Percentiles rank a stretch among this genome's conserved stretches.
These are phyloP conservation scores for Ispidina picta DNA, from an alignment of 2,797 vertebrate species.

Conservation along the genomic window DNA sequence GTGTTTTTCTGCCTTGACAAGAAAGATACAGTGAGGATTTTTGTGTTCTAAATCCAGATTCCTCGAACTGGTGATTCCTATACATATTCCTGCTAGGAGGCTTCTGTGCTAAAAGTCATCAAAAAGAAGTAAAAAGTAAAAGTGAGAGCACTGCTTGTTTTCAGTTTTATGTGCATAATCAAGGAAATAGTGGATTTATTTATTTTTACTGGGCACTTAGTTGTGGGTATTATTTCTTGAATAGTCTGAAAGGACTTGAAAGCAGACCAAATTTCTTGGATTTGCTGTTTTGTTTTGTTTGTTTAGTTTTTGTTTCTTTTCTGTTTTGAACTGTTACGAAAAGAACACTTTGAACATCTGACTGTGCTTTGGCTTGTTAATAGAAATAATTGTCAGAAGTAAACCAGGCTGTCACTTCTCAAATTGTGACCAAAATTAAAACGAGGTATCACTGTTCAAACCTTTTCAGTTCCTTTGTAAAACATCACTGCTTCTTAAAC, in stretches of 20 bases:
- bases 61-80: background rate
- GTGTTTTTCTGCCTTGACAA: background rate
- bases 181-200: background rate
- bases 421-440: background rate
- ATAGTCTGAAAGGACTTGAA: background rate
- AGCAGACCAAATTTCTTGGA: background rate
- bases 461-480: background rate
- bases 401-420: background rate
- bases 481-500: background rate
- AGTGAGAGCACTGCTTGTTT: background rate
- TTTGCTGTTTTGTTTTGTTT: background rate
- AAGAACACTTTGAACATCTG: background rate
- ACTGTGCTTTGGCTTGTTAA: background rate
- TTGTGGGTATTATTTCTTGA: background rate
- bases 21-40: rapidly evolving
- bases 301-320: background rate
- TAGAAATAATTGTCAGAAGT: background rate
- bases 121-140: background rate
- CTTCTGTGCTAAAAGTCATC: background rate
- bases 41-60: background rate
- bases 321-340: background rate
- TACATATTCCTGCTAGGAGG: background rate
- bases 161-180: background rate
- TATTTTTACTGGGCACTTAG: background rate
- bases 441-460: background rate